These are phyloP conservation scores for Malaclemys terrapin DNA, from an alignment of 2,113 vertebrate genomes.

Conservation along the genomic window DNA sequence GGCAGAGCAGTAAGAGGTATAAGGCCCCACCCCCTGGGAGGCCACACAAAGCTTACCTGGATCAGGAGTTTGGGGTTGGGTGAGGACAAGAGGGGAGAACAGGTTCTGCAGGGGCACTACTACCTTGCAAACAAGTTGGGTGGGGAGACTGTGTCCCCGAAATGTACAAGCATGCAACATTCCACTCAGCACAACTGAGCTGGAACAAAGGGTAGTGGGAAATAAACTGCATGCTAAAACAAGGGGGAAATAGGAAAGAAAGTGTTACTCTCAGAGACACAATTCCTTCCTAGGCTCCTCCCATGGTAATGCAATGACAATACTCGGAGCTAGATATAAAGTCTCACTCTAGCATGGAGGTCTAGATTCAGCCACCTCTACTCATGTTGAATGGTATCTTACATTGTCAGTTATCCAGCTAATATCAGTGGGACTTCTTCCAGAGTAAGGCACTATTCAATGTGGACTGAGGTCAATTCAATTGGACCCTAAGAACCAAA, in stretches of 20 bases:
- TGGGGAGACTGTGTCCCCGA: neutral
- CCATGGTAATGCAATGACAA: neutral
- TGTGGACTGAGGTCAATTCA: neutral
- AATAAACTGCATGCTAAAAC: rapidly evolving
- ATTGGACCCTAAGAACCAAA: neutral
- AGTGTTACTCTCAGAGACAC: neutral
- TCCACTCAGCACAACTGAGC: neutral
- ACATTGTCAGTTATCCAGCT: neutral
- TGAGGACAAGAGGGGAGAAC: neutral
- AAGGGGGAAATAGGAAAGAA: neutral
- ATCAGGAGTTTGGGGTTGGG: neutral
- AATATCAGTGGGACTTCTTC: rapidly evolving
- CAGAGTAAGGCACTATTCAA: neutral
- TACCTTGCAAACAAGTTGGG: rapidly evolving
- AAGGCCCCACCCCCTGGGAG: neutral
- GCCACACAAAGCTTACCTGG: neutral
- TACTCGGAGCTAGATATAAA: rapidly evolving
- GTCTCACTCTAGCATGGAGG: rapidly evolving
- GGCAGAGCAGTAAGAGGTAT: neutral
- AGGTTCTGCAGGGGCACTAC: neutral
- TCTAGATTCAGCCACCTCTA: neutral
- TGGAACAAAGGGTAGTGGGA: neutral
- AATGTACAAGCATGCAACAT: neutral
- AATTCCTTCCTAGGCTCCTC: neutral
- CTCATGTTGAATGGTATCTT: neutral